Evolutionary conservation across 2,113 vertebrate species (phyloP).

Genomic region (Coregonus clupeaformis): DNA sequence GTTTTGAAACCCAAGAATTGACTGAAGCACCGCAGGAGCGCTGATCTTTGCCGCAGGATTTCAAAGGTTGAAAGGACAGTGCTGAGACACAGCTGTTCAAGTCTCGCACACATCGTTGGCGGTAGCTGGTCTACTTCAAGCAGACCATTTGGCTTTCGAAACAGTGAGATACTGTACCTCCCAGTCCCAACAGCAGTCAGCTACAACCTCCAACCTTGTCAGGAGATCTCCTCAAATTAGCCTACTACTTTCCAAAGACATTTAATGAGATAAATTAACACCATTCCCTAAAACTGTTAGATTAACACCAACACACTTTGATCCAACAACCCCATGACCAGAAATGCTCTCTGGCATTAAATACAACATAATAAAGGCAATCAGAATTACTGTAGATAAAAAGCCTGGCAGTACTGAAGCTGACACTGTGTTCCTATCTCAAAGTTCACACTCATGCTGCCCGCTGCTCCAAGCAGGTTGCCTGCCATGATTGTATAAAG

Average conservation of each 20-base stretch:
- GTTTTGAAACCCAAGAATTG: constrained; percentile 70
- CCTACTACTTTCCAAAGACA: too few species aligned
- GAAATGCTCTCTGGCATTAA: neutral
- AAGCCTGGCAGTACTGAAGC: too few species aligned
- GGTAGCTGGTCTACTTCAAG: neutral
- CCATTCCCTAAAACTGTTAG: neutral
- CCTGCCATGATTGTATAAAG: too few species aligned
- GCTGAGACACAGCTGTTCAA: constrained; percentile 58
- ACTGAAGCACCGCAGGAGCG: constrained; percentile 28
- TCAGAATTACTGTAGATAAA: neutral
- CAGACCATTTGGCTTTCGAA: neutral
- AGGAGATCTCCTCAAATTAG: neutral
- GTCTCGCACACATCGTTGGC: constrained; percentile 13
- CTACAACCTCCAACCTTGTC: neutral
- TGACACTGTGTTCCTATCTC: too few species aligned
- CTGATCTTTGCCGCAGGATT: constrained; percentile 62
- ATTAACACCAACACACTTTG: neutral
- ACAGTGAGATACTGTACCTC: neutral
- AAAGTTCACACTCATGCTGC: too few species aligned
- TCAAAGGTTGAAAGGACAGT: constrained; percentile 50
- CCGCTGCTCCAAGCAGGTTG: too few species aligned
- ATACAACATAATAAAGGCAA: neutral
- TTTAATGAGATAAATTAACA: too few species aligned
- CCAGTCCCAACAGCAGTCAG: too few species aligned
- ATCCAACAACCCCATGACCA: neutral